These are phyloP conservation scores for Willisornis vidua DNA, from an alignment of 2,113 vertebrate genomes.

Conservation along the genomic window DNA sequence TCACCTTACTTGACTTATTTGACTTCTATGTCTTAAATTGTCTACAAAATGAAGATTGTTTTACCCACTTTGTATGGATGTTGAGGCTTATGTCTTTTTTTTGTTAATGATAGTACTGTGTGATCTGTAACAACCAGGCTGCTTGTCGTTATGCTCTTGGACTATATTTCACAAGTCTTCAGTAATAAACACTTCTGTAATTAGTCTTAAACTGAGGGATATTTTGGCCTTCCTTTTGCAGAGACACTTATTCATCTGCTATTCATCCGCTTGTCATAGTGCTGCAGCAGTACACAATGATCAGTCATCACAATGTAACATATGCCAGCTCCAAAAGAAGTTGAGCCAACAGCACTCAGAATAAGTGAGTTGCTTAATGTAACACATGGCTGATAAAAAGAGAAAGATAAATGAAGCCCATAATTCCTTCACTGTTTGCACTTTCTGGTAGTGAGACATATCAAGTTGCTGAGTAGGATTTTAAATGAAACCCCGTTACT, in stretches of 20 bases:
- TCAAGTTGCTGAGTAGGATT: constrained; percentile 37
- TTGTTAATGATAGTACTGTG: neutral
- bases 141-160: neutral
- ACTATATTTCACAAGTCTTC: neutral
- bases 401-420: constrained; percentile 11
- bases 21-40: neutral
- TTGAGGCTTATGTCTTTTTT: neutral
- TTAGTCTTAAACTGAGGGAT: constrained; percentile 7
- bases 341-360: constrained; percentile 41
- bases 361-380: constrained; percentile 42
- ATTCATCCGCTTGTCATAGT: constrained; percentile 7
- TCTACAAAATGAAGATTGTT: neutral
- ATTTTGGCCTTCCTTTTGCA: constrained; percentile 2
- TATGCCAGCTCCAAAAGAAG: neutral
- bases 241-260: neutral
- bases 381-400: constrained; percentile 16
- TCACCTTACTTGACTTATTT: neutral
- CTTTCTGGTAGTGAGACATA: constrained; percentile 22
- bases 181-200: neutral
- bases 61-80: neutral
- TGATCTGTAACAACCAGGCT: neutral
- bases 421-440: constrained; percentile 11
- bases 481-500: constrained; percentile 9
- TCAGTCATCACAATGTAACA: constrained; percentile 20
- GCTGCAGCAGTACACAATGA: neutral